Evolutionary conservation across 2,113 vertebrate species (phyloP).

Genomic region (Callospermophilus lateralis): DNA sequence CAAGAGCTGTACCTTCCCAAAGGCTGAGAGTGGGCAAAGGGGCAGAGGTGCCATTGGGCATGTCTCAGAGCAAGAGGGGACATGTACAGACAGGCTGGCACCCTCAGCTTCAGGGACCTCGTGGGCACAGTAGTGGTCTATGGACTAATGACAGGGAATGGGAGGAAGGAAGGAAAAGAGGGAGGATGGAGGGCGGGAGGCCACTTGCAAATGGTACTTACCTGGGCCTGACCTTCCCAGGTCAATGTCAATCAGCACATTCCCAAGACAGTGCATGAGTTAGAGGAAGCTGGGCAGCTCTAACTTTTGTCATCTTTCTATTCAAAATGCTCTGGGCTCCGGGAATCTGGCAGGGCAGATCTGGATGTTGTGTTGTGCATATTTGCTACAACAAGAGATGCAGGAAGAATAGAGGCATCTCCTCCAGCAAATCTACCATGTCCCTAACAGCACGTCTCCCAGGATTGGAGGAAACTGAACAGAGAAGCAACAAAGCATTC

Average conservation of each 20-base stretch:
- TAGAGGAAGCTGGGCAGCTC: not conserved
- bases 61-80: not conserved
- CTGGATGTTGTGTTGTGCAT: not conserved
- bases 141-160: not conserved
- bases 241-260: not conserved
- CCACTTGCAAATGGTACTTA: not conserved
- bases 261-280: not conserved
- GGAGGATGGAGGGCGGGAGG: not conserved
- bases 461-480: not conserved
- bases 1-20: conserved; percentile 79
- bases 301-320: conserved; percentile 32
- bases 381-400: conserved; percentile 69
- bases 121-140: not conserved
- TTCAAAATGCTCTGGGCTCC: conserved; percentile 14
- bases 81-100: accelerated
- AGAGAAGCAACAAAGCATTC: not conserved
- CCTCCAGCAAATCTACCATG: conserved; percentile 47
- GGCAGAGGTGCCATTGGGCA: not conserved
- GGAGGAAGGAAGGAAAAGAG: not conserved
- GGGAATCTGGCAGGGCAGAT: conserved; percentile 38
- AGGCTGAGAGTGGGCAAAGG: conserved; percentile 46
- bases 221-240: not conserved
- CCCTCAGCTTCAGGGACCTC: not conserved
- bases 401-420: conserved; percentile 54
- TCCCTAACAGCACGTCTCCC: not conserved